Base-by-base conservation (phyloP, 2,888 invertebrate genomes). In the Euspilapteryx auroguttella region DNA sequence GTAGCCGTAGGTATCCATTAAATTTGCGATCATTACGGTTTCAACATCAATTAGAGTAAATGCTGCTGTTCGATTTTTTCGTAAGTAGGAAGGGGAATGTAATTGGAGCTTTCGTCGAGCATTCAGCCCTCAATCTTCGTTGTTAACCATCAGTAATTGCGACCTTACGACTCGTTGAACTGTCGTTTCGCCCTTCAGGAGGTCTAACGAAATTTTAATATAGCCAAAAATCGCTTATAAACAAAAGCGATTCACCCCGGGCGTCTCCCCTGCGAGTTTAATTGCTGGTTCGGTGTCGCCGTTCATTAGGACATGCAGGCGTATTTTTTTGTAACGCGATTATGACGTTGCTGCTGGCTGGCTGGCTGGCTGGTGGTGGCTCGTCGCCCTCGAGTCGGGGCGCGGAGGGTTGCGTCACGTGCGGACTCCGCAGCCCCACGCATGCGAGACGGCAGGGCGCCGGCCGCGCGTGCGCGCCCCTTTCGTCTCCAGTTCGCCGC, bases 321-420 rank as follows among this genome's bases (percentile, higher is more conserved):
- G 63, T 51, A 63, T 68, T 69, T 17, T 68, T 69, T 17, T 71
- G 68, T 66, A 71, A 71, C 63, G 53, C 57, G 64, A 69, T 71
- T 69, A 71, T 66, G 66, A 65, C 62, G 63, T 65, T 52, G 65
- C 62, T 61, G 65, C 63, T 63, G 62, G 13, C 50, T 54, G 42
- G 41, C 44, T 44, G 46, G 41, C 47, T 39, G 39, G 22, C 22
- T 17, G 27, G 27, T 25, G 27, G 25, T 20, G 26, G 21, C 21
- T 13, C 25, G 17, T 12, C 21, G 41, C 38, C 55, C 59, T 66
- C 55, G 57, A 51, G 55, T 51, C 56, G 59, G 56, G 62, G 66
- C 52, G 69, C 62, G 68, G 68, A 66, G 71, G 69, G 71, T 59
- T 71, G 75, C 75, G 73, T 73, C 73, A 75, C 73, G 71, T 73